Percentiles rank a stretch among this genome's conserved stretches.
These are phyloP conservation scores for Psococerastis gibbosa DNA, from an alignment of 2,888 invertebrate species.

Conservation along the genomic window DNA sequence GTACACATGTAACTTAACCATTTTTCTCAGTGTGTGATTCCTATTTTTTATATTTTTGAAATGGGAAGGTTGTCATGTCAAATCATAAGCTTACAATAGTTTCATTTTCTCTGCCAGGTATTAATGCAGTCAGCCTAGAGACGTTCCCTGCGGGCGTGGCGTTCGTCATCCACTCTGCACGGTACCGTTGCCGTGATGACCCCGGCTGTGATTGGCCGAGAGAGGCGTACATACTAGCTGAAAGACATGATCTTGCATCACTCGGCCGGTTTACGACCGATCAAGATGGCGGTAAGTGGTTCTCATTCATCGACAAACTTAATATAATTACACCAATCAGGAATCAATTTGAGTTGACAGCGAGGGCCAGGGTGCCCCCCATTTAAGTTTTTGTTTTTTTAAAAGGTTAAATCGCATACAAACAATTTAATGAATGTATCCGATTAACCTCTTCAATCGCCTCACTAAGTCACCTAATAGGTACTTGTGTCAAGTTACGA, in stretches of 20 bases:
- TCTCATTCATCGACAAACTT: too few relatives aligned
- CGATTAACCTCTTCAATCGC: too few relatives aligned
- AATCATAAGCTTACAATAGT: slow-evolving; percentile 11
- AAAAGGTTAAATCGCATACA: too few relatives aligned
- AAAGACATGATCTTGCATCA: slow-evolving; percentile 48
- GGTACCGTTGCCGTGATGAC: slow-evolving; percentile 46
- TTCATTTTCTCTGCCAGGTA: slow-evolving; percentile 26
- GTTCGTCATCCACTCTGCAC: slow-evolving; percentile 43
- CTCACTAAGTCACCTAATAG: too few relatives aligned
- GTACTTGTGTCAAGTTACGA: too few relatives aligned
- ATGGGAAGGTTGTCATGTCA: too few relatives aligned
- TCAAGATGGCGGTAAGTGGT: slow-evolving; percentile 4
- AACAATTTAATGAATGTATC: too few relatives aligned
- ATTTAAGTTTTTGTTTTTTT: too few relatives aligned
- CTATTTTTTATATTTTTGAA: too few relatives aligned
- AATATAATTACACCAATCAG: too few relatives aligned
- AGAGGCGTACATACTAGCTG: slow-evolving; percentile 48
- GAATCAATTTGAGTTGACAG: neutral
- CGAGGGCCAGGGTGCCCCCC: neutral
- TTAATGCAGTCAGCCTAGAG: slow-evolving; percentile 48
- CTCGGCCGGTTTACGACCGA: slow-evolving; percentile 4
- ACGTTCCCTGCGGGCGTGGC: slow-evolving; percentile 51
- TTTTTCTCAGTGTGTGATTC: too few relatives aligned
- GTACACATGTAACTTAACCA: too few relatives aligned
- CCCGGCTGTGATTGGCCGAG: slow-evolving; percentile 56